Evolutionary conservation across 1,140 invertebrate species (phyloP), one percentile per base, ranked within the genome.

Genomic region (Zophobas atratus): DNA sequence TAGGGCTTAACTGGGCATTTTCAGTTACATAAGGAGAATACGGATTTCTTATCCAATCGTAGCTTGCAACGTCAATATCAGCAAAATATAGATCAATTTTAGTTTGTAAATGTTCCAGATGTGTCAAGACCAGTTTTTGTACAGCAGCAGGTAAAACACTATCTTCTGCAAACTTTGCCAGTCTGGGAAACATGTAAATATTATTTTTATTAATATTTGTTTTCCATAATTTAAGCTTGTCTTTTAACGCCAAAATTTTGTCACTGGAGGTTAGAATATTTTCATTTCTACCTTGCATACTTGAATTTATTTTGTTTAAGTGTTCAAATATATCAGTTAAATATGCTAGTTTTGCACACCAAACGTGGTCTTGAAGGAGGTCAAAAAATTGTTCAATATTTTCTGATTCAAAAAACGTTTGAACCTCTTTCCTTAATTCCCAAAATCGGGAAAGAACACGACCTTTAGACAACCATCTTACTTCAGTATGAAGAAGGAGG

Each of bases 181-280:
- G 20, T 20, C 20, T 20, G 20, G 67, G 70, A 77, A 77, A 79
- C 39, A 71, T 76, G 76, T 79, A 74, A 32, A 79, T 76, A 71
- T 76, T 76, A 34, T 60, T 60, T 76, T 71, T 60, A 48, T 77
- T 4, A 53, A n/a, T 76, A 74, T 77, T 77, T 55, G 60, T 77
- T 43, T 77, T 77, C 70, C 76, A 80, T 53, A 67, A 60, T 63
- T 43, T 63, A 41, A 74, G 72, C 70, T 73, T 20, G 77, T 80
- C 77, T 77, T 77, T 41, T 34, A 80, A 80, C 60, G 39, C 76
- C 56, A 79, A 33, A 46, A 78, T 46, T 71, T 80, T 78, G 77
- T 81, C 75, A 1, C 74, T 74, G 73, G 77, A 81, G 67, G 56
- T 81, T 80, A 80, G 77, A 1, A 81, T 79, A 81, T 79, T 79